phyloP scores from a whole-genome alignment of 35 echinoderm and acorn worm genomes.

The Acanthaster planci region DNA sequence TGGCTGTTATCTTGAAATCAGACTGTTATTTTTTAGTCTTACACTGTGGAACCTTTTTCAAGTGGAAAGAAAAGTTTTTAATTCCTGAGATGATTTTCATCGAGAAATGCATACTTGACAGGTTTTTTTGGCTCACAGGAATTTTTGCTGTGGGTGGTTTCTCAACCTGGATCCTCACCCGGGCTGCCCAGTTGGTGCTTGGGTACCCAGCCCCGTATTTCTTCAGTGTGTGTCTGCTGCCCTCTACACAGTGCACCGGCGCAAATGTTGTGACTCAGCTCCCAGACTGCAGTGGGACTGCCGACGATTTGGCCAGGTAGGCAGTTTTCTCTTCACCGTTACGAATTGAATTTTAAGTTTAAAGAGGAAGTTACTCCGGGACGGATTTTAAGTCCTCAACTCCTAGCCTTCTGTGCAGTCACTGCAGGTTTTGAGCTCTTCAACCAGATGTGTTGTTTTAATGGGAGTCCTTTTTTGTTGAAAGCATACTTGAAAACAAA shows the following conservation, averaged over 20 bases:
- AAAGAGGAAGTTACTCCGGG: too few species aligned
- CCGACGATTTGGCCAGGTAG: constrained; percentile 32
- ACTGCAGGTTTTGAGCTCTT: too few species aligned
- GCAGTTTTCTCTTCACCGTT: neutral
- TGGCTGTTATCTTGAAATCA: too few species aligned
- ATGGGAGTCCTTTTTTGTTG: too few species aligned
- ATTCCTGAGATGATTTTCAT: neutral
- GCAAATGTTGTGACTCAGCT: neutral
- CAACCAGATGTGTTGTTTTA: too few species aligned
- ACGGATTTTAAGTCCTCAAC: too few species aligned
- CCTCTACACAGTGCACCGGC: constrained; percentile 23
- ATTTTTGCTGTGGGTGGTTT: constrained; percentile 55
- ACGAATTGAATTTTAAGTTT: neutral
- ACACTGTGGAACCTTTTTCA: neutral
- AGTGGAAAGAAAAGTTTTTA: neutral
- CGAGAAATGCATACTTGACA: neutral
- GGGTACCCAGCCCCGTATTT: constrained; percentile 48
- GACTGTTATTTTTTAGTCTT: neutral
- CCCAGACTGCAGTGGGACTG: constrained; percentile 16
- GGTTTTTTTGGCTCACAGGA: constrained; percentile 35
- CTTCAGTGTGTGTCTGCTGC: constrained; percentile 37
- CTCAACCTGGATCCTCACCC: constrained; percentile 38
- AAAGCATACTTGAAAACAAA: too few species aligned
- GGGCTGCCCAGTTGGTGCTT: constrained; percentile 42
- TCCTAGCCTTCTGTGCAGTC: too few species aligned